Conservation (phyloP, 1,140 invertebrate species). For the Tetraneura akinire region DNA sequence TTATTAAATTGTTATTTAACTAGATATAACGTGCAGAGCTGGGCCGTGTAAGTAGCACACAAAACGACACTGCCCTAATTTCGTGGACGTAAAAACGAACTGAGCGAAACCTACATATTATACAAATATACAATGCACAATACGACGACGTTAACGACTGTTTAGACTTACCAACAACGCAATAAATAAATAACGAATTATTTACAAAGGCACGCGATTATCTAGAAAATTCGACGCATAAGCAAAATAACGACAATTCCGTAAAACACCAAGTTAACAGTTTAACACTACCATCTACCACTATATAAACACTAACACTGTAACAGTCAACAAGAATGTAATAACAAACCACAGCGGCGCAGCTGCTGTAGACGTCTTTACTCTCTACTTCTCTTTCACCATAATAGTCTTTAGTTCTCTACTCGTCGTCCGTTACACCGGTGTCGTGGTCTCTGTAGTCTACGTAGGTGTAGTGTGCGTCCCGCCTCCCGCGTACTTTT, state of each 20-base stretch:
- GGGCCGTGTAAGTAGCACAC: conserved; percentile 26
- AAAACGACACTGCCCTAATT: conserved; percentile 26
- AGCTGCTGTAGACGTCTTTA: conserved; percentile 8
- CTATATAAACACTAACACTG: too few relatives aligned
- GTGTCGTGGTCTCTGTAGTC: too few relatives aligned
- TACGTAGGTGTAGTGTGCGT: too few relatives aligned
- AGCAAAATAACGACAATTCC: background rate
- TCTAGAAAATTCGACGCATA: background rate
- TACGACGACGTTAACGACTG: background rate
- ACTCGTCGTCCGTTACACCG: background rate
- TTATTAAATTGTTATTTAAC: background rate
- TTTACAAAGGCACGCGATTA: too few relatives aligned
- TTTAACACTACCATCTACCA: too few relatives aligned
- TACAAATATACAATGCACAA: background rate
- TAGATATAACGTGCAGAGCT: background rate
- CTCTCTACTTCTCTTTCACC: too few relatives aligned
- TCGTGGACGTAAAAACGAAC: background rate
- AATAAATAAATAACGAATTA: background rate
- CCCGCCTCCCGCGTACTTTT: too few relatives aligned
- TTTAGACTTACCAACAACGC: background rate
- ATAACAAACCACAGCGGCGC: background rate
- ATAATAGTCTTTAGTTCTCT: too few relatives aligned
- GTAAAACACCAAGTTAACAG: too few relatives aligned
- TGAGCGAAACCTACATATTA: background rate
- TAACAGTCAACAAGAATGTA: background rate